A percentile compares a stretch with the other conserved stretches of the same genome.
phyloP scores from a whole-genome alignment of 2,888 invertebrate genomes.

The Drosophila meridionalis region DNA sequence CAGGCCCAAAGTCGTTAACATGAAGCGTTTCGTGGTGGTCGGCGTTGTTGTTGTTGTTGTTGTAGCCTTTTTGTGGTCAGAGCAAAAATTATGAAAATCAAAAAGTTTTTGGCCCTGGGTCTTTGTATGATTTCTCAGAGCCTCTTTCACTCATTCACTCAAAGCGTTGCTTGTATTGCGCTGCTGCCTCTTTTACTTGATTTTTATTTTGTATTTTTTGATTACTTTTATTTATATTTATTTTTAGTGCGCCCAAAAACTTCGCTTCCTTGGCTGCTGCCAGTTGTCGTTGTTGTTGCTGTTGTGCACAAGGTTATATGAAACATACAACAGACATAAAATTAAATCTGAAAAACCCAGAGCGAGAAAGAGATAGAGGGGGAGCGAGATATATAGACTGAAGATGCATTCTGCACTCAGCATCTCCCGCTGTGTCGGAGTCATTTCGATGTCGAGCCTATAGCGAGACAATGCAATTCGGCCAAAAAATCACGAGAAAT shows the following conservation, averaged over 20 bases:
- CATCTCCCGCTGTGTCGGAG: conserved; percentile 78
- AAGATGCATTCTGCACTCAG: conserved; percentile 68
- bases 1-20: conserved; percentile 76
- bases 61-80: conserved; percentile 72
- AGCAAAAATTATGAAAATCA: conserved; percentile 81
- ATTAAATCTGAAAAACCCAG: conserved; percentile 65
- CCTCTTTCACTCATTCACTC: conserved; percentile 48
- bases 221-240: conserved; percentile 60
- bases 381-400: conserved; percentile 20
- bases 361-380: background rate
- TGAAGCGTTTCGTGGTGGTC: conserved; percentile 65
- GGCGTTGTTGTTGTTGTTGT: conserved; percentile 55
- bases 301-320: conserved; percentile 63
- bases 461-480: conserved; percentile 66
- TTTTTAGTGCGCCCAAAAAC: conserved; percentile 69
- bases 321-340: conserved; percentile 68
- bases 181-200: conserved; percentile 32
- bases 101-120: conserved; percentile 76
- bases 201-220: conserved; percentile 26
- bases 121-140: conserved; percentile 72
- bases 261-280: conserved; percentile 29
- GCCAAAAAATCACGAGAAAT: conserved; percentile 21
- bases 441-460: conserved; percentile 61
- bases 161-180: conserved; percentile 59
- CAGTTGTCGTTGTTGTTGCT: conserved; percentile 31